A percentile compares a stretch with the other conserved stretches of the same genome.
Evolutionary conservation across 2,888 invertebrate genomes (phyloP).

Genomic region (Beris morrisii): DNA sequence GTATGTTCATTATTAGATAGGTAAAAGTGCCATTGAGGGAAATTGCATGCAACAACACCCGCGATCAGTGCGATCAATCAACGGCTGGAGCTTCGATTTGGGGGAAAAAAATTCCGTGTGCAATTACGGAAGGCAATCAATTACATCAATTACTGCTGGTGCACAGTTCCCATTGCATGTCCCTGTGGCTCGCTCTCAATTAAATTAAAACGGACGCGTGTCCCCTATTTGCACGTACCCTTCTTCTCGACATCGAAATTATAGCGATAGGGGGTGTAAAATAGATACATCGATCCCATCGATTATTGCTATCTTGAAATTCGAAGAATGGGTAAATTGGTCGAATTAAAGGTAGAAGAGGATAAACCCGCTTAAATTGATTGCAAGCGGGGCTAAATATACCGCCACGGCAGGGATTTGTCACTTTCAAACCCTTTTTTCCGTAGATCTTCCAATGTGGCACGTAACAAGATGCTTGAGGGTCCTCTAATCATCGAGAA

Average conservation of each 20-base stretch:
- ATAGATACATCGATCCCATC: background rate
- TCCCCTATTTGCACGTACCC: constrained; percentile 1
- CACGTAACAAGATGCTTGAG: constrained; percentile 10
- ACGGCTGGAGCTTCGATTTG: too few relatives aligned
- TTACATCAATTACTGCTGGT: too few relatives aligned
- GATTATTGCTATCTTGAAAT: background rate
- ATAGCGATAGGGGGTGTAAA: background rate
- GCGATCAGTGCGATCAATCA: too few relatives aligned
- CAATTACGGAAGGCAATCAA: too few relatives aligned
- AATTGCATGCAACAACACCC: too few relatives aligned
- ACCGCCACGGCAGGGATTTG: background rate
- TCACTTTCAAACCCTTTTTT: constrained; percentile 7
- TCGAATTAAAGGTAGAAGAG: background rate
- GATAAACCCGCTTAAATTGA: too few relatives aligned
- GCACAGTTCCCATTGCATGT: too few relatives aligned
- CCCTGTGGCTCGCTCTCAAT: background rate
- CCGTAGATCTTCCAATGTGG: background rate
- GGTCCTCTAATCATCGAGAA: background rate
- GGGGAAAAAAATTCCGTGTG: too few relatives aligned
- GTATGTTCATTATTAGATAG: too few relatives aligned
- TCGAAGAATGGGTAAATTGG: too few relatives aligned
- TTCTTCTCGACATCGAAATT: background rate
- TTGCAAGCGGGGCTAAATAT: too few relatives aligned
- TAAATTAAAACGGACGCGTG: constrained; percentile 12
- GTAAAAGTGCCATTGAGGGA: too few relatives aligned